Percentiles rank a stretch among this genome's conserved stretches.
Evolutionary conservation across 2,888 invertebrate species (phyloP).

Genomic region (Myathropa florea): DNA sequence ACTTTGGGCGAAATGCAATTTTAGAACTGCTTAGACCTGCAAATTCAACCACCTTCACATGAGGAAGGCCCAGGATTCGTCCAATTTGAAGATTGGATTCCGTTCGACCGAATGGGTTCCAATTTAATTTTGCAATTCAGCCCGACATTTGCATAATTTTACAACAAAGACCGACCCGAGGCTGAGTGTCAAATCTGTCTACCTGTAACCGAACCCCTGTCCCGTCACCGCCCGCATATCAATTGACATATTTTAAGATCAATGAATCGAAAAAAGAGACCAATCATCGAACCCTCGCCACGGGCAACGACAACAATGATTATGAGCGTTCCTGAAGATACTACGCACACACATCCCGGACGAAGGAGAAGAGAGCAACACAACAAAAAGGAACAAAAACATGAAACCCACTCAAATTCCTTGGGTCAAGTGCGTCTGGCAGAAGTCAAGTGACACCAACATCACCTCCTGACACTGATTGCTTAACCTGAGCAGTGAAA

Average conservation of each 20-base stretch:
- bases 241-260: slow-evolving; percentile 38
- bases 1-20: neutral
- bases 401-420: slow-evolving; percentile 4
- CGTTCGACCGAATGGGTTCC: neutral
- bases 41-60: neutral
- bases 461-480: slow-evolving; percentile 64
- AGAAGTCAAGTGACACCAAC: slow-evolving; percentile 26
- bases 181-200: neutral
- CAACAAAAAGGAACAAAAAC: neutral
- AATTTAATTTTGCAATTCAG: slow-evolving; percentile 9
- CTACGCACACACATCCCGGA: slow-evolving; percentile 13
- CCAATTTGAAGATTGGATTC: neutral
- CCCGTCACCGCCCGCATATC: neutral
- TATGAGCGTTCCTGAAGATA: neutral
- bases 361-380: neutral
- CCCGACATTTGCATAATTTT: neutral
- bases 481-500: slow-evolving; percentile 47
- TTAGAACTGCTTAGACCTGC: neutral
- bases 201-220: neutral
- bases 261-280: slow-evolving; percentile 23
- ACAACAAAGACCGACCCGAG: neutral
- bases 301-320: slow-evolving; percentile 30
- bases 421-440: slow-evolving; percentile 34
- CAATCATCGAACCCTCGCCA: slow-evolving; percentile 24
- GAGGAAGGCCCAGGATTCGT: neutral